These are phyloP conservation scores for Cosmopolites sordidus DNA, from an alignment of 2,888 invertebrate species.

Conservation along the genomic window DNA sequence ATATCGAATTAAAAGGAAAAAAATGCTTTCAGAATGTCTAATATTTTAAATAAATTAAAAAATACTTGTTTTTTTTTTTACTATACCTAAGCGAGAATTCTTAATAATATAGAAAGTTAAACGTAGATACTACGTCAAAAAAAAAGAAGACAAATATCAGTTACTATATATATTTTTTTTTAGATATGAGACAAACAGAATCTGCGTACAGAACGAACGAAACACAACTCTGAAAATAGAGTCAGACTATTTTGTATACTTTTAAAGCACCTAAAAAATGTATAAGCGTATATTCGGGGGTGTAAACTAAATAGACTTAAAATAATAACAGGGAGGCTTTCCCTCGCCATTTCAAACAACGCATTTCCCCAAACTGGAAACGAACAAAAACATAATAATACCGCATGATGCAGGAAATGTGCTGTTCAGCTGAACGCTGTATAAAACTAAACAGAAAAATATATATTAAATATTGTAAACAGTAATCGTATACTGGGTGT, in stretches of 20 bases:
- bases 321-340: neutral
- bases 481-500: conserved; percentile 18
- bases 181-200: too few relatives aligned
- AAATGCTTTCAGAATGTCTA: neutral
- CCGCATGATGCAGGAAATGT: neutral
- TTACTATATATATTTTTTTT: too few relatives aligned
- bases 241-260: conserved; percentile 26
- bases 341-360: neutral
- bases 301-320: conserved; percentile 7
- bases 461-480: conserved; percentile 1
- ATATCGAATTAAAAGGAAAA: neutral
- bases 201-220: neutral
- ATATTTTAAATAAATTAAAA: neutral
- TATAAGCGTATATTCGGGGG: conserved; percentile 32
- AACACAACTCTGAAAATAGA: conserved; percentile 20
- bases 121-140: conserved; percentile 22
- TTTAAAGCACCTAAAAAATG: conserved; percentile 32
- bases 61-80: neutral
- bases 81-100: neutral
- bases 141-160: neutral
- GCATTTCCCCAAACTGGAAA: too few relatives aligned
- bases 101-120: neutral
- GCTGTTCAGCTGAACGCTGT: neutral
- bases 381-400: too few relatives aligned
- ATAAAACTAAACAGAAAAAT: neutral